These are phyloP conservation scores for Nothocercus julius DNA, from an alignment of 2,113 vertebrate species.

Conservation along the genomic window DNA sequence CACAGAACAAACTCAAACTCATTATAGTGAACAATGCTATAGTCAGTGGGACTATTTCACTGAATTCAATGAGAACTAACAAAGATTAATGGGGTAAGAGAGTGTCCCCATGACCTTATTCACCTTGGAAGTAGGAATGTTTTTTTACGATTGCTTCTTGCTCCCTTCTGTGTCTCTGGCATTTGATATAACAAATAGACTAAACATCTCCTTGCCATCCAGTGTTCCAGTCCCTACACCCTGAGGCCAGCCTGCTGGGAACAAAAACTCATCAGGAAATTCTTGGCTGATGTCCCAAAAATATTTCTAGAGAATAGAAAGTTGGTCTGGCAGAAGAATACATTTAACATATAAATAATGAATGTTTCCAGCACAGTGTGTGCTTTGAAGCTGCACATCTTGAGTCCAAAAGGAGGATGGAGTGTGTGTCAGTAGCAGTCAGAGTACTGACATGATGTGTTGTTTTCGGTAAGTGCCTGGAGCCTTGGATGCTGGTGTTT, in stretches of 20 bases:
- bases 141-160: background rate
- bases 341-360: conserved; percentile 56
- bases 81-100: background rate
- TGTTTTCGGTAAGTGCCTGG: background rate
- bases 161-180: background rate
- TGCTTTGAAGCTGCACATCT: background rate
- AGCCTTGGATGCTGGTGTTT: background rate
- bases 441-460: background rate
- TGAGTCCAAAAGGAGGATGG: background rate
- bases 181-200: background rate
- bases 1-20: background rate
- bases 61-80: background rate
- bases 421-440: background rate
- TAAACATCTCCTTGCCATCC: background rate
- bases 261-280: conserved; percentile 42
- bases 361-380: conserved; percentile 47
- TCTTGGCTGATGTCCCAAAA: conserved; percentile 60
- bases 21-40: background rate
- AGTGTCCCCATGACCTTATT: background rate
- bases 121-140: background rate
- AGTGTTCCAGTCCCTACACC: background rate
- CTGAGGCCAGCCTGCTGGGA: conserved; percentile 34
- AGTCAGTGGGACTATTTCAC: background rate
- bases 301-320: conserved; percentile 60
- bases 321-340: conserved; percentile 51